Conservation (phyloP, 2,888 invertebrate genomes). For the Xestia xanthographa region DNA sequence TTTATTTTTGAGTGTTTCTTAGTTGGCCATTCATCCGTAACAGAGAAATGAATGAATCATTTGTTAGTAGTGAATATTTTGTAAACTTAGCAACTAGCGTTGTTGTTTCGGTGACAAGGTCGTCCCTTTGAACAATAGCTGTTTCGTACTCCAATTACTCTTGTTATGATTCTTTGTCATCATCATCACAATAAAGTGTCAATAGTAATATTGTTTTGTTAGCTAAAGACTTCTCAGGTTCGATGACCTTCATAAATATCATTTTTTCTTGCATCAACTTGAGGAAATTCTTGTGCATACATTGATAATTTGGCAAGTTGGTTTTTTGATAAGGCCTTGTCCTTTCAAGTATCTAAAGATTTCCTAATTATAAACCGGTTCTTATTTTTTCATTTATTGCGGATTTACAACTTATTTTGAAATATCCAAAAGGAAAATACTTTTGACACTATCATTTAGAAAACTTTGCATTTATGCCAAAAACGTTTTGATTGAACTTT, state of each 20-base stretch:
- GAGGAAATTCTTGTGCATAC: neutral
- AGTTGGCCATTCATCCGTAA: slow-evolving; percentile 68
- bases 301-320: neutral
- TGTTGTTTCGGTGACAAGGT: slow-evolving; percentile 52
- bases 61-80: slow-evolving; percentile 65
- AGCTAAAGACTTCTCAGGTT: neutral
- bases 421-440: neutral
- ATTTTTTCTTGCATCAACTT: slow-evolving; percentile 1
- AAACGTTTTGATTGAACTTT: neutral
- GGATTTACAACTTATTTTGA: neutral
- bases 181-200: neutral
- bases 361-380: neutral
- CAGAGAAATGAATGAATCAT: slow-evolving; percentile 82
- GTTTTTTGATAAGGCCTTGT: neutral
- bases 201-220: neutral
- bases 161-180: slow-evolving; percentile 12
- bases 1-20: slow-evolving; percentile 48
- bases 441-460: neutral
- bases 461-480: neutral
- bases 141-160: slow-evolving; percentile 26
- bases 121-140: slow-evolving; percentile 20
- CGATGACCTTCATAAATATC: neutral
- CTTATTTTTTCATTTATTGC: neutral
- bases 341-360: neutral
- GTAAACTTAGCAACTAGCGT: slow-evolving; percentile 42